phyloP scores from a whole-genome alignment of 1,140 invertebrate species.

The Lineus longissimus region DNA sequence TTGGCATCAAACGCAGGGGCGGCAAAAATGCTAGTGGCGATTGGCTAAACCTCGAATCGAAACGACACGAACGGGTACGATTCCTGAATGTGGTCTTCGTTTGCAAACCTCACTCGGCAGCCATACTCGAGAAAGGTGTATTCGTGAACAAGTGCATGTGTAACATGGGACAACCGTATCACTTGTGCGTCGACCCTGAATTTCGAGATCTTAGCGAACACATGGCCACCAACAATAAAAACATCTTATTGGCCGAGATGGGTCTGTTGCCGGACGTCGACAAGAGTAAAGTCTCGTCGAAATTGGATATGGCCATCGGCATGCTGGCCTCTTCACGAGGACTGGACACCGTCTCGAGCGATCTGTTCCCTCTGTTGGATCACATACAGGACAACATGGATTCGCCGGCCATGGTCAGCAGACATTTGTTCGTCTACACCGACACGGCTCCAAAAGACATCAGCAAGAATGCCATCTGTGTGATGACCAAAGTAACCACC shows the following conservation, averaged over 20 bases:
- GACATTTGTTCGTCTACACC: not conserved
- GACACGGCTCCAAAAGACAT: conserved; percentile 2
- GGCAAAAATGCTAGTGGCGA: not conserved
- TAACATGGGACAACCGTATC: not conserved
- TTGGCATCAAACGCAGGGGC: not conserved
- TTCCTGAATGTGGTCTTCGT: conserved; percentile 6
- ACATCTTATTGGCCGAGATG: not conserved
- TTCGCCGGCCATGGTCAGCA: not conserved
- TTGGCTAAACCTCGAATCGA: not conserved
- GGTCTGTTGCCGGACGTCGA: not conserved
- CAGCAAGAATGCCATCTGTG: conserved; percentile 3
- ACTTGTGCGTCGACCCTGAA: not conserved
- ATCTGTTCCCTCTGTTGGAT: not conserved
- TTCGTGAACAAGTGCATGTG: not conserved
- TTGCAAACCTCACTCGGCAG: not conserved
- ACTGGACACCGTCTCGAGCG: not conserved
- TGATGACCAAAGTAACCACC: not conserved
- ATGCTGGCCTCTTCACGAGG: not conserved
- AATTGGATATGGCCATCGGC: not conserved
- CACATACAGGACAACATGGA: not conserved
- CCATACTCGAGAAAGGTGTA: not conserved
- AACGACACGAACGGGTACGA: not conserved
- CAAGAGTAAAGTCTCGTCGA: not conserved
- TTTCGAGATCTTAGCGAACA: not conserved
- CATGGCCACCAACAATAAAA: conserved; percentile 1